phyloP scores from a whole-genome alignment of 2,797 vertebrate species.

The Protonibea diacanthus region DNA sequence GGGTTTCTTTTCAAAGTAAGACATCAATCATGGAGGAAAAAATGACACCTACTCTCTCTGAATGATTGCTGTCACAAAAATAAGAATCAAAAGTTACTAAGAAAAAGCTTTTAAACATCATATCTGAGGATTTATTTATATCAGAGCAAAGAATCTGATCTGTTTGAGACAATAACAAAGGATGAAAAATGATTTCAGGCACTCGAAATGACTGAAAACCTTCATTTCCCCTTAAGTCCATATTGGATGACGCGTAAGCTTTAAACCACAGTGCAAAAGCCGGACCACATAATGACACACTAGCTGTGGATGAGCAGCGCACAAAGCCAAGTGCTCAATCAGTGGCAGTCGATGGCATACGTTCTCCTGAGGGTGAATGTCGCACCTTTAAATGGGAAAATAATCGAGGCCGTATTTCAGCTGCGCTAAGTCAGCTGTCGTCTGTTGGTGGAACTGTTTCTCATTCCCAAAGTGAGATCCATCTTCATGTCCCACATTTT shows the following conservation, averaged over 20 bases:
- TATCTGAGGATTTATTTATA: conserved; percentile 42
- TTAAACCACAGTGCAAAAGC: conserved; percentile 30
- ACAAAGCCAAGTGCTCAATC: conserved; percentile 23
- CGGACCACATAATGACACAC: conserved; percentile 26
- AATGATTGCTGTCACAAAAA: conserved; percentile 44
- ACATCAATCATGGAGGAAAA: conserved; percentile 29
- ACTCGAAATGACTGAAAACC: conserved; percentile 35
- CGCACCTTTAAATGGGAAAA: conserved; percentile 49
- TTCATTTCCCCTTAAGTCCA: conserved; percentile 23
- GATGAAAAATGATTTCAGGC: conserved; percentile 29
- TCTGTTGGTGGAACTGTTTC: conserved; percentile 32
- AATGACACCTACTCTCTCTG: background rate
- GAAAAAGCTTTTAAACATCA: conserved; percentile 19
- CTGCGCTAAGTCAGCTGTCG: conserved; percentile 30
- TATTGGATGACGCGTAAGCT: conserved; percentile 33
- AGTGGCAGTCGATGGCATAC: background rate
- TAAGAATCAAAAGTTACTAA: conserved; percentile 10
- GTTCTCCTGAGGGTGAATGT: conserved; percentile 14
- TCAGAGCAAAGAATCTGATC: conserved; percentile 5
- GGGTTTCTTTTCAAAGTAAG: conserved; percentile 42
- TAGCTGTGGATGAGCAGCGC: conserved; percentile 24
- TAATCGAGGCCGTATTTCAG: conserved; percentile 17
- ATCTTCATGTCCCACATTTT: conserved; percentile 10
- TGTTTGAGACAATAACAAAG: conserved; percentile 9
- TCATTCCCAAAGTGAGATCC: conserved; percentile 25